A percentile compares a stretch with the other conserved stretches of the same genome.
These are phyloP conservation scores for Cinclus mexicanus DNA, from an alignment of 2,113 vertebrate genomes.

Conservation along the genomic window DNA sequence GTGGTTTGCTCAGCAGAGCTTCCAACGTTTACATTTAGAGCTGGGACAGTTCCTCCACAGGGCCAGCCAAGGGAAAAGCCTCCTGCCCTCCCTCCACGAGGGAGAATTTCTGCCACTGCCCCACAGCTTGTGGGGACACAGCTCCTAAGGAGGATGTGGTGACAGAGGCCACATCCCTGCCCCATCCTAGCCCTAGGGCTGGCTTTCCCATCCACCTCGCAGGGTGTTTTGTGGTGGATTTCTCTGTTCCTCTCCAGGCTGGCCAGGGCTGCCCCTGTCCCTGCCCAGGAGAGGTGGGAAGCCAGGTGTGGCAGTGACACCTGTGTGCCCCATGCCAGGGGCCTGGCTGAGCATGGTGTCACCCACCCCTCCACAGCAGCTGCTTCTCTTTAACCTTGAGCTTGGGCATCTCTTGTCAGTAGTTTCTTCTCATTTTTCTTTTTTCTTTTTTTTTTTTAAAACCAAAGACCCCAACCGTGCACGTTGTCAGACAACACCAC, in stretches of 20 bases:
- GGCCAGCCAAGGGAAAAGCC: background rate
- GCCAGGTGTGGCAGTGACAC: background rate
- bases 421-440: background rate
- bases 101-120: background rate
- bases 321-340: rapidly evolving
- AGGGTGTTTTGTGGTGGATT: background rate
- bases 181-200: background rate
- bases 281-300: background rate
- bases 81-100: background rate
- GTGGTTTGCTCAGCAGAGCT: background rate
- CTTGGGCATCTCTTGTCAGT: background rate
- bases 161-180: background rate
- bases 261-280: background rate
- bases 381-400: background rate
- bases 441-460: background rate
- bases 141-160: rapidly evolving
- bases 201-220: background rate
- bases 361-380: background rate
- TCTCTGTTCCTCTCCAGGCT: background rate
- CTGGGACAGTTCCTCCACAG: background rate
- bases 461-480: background rate
- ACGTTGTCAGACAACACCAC: rapidly evolving
- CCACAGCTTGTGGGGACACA: background rate
- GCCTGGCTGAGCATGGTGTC: rapidly evolving
- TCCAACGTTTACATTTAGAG: background rate